Conservation (phyloP, 2,113 vertebrate genomes). For the Elanoides forficatus region DNA sequence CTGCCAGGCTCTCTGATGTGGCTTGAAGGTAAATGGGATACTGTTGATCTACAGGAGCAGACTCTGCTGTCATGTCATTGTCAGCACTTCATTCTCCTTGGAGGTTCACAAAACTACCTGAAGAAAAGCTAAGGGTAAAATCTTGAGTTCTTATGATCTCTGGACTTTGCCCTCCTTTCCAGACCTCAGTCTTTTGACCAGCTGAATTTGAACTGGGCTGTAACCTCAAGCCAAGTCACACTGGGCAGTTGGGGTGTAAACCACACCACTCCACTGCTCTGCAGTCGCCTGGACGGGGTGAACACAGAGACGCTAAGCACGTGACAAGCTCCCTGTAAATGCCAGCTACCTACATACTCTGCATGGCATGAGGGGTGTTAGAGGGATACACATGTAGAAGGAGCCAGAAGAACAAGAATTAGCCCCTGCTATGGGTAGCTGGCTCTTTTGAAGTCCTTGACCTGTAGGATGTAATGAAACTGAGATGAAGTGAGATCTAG, state of each 20-base stretch:
- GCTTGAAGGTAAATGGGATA: neutral
- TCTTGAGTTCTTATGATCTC: neutral
- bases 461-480: neutral
- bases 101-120: neutral
- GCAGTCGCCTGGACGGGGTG: fast-evolving
- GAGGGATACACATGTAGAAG: neutral
- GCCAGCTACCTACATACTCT: neutral
- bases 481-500: neutral
- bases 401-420: neutral
- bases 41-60: neutral
- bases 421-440: neutral
- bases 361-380: neutral
- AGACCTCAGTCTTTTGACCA: neutral
- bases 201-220: neutral
- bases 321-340: neutral
- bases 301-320: neutral
- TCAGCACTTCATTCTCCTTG: neutral
- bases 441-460: neutral
- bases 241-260: neutral
- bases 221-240: neutral
- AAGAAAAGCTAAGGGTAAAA: neutral
- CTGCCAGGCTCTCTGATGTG: neutral
- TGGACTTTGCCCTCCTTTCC: neutral
- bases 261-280: neutral
- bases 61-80: fast-evolving